Evolutionary conservation across 2,113 vertebrate species (phyloP), one percentile per base, ranked within the genome.

Genomic region (Corapipo altera): DNA sequence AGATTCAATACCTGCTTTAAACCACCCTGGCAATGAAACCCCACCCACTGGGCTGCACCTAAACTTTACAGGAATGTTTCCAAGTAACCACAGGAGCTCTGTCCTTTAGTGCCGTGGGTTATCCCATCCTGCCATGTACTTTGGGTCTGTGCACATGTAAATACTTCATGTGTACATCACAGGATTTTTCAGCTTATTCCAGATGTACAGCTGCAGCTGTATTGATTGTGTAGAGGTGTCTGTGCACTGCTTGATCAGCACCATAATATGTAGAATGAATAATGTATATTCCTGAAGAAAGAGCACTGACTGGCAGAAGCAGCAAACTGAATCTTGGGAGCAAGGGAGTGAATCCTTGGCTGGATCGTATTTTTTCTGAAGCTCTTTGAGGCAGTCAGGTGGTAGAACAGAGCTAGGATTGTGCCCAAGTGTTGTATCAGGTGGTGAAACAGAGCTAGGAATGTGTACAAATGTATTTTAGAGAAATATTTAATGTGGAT

Each of bases 101-200:
- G 43, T 17, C 30, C 48, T 74, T 7, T 9, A 0, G 23, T 5
- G 17, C 2, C 33, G 6, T 21, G 79, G 11, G 8, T 61, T 28
- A 15, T 3, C 71, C 21, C 62, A 23, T 10, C 0, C 3, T 21
- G 74, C 12, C 7, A 0, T 0, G 8, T 14, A 0, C 27, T 57
- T 7, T 5, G 30, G 57, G 70, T 32, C 59, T 35, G 46, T 43
- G 52, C 35, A 23, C 0, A 0, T 44, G 83, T 21, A n/a, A 59
- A 37, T 24, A 0, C 19, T 22, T 48, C 49, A 1, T 9, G 15
- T 22, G 16, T 9, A 11, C 21, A 66, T 18, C 33, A 10, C 3
- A 26, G 70, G 32, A 19, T 30, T 41, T 7, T 8, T 20, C n/a
- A 14, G 41, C 10, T 4, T 4, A 20, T 54, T 91, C 44, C 72